Conservation (phyloP, 2,888 invertebrate species). For the Phasia obesa region DNA sequence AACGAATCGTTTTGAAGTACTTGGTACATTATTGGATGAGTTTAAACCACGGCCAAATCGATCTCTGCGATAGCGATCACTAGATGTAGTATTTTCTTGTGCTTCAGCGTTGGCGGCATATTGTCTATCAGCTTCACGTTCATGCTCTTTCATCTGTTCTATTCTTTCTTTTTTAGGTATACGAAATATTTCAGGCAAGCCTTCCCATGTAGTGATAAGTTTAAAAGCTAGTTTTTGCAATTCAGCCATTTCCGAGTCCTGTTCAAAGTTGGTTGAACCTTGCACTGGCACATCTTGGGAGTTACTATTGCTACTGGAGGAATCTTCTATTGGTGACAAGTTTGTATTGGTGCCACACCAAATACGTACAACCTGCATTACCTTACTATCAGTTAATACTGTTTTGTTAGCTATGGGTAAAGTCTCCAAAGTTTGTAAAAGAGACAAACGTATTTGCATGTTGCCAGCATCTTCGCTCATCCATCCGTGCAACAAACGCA, state of each 20-base stretch:
- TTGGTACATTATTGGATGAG: slow-evolving; percentile 1
- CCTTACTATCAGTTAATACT: slow-evolving; percentile 95
- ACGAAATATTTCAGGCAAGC: slow-evolving; percentile 86
- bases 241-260: slow-evolving; percentile 62
- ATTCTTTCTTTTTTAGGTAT: slow-evolving; percentile 97
- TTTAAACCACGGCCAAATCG: slow-evolving; percentile 71
- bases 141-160: slow-evolving; percentile 97
- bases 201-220: slow-evolving; percentile 78
- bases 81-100: slow-evolving; percentile 37
- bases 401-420: slow-evolving; percentile 97
- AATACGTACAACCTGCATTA: slow-evolving; percentile 91
- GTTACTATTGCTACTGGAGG: slow-evolving; percentile 71
- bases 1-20: slow-evolving; percentile 52
- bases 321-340: slow-evolving; percentile 72
- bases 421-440: slow-evolving; percentile 90
- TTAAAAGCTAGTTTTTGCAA: slow-evolving; percentile 77
- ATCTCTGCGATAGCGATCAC: slow-evolving; percentile 72
- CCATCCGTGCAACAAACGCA: slow-evolving; percentile 95
- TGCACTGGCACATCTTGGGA: slow-evolving; percentile 50
- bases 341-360: slow-evolving; percentile 85
- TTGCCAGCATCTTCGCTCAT: slow-evolving; percentile 87
- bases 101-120: slow-evolving; percentile 76
- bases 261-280: slow-evolving; percentile 34
- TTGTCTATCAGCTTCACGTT: slow-evolving; percentile 91
- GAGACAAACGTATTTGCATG: slow-evolving; percentile 85